These are phyloP conservation scores for Schizopygopsis pylzovi DNA, from an alignment of 2,797 vertebrate species.

Conservation along the genomic window DNA sequence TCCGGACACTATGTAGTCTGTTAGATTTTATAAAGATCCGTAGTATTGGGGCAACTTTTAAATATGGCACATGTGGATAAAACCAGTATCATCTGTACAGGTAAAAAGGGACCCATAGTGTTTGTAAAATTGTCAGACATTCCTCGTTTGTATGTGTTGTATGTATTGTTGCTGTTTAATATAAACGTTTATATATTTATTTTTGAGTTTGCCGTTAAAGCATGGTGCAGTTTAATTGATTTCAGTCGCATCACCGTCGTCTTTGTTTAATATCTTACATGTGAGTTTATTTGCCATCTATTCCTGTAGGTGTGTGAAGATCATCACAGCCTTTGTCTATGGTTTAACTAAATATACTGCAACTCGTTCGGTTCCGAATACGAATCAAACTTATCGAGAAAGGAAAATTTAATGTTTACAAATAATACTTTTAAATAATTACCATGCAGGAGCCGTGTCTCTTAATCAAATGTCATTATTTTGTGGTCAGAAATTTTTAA, in stretches of 20 bases:
- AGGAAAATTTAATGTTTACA: constrained; percentile 99
- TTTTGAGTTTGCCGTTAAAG: constrained; percentile 95
- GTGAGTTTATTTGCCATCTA: constrained; percentile 80
- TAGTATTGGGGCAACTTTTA: constrained; percentile 94
- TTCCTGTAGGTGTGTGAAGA: constrained; percentile 77
- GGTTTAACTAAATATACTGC: constrained; percentile 84
- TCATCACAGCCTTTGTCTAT: constrained; percentile 85
- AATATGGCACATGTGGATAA: constrained; percentile 90
- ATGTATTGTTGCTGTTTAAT: constrained; percentile 99
- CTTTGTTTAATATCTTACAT: constrained; percentile 84
- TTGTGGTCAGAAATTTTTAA: background rate
- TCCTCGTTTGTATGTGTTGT: constrained; percentile 99
- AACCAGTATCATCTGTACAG: constrained; percentile 79
- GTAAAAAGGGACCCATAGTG: constrained; percentile 91
- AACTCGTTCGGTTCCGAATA: constrained; percentile 82
- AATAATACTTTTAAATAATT: constrained; percentile 89
- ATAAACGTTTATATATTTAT: constrained; percentile 99
- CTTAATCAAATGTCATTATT: constrained; percentile 37
- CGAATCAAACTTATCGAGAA: constrained; percentile 90
- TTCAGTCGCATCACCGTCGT: constrained; percentile 94
- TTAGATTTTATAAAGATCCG: constrained; percentile 99
- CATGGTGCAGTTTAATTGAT: constrained; percentile 93
- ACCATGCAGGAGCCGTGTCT: constrained; percentile 53
- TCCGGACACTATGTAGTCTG: constrained; percentile 99
- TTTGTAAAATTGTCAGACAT: constrained; percentile 98